Evolutionary conservation across 2,113 vertebrate species (phyloP).

Genomic region (Pedetes capensis): DNA sequence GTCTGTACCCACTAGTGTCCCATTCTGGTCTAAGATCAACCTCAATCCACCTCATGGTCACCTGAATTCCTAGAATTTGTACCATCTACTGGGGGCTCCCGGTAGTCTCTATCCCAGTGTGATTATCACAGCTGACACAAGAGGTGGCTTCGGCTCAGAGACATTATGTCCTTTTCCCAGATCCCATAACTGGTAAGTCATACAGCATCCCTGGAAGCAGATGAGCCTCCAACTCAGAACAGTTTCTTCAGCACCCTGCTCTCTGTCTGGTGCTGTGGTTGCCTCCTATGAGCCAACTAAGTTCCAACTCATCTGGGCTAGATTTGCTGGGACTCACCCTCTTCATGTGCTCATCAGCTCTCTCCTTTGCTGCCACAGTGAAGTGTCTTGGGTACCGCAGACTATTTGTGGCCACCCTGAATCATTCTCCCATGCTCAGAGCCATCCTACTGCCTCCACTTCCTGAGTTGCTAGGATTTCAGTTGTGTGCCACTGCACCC

Average conservation of each 20-base stretch:
- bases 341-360: fast-evolving
- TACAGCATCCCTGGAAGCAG: background rate
- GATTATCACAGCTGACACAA: background rate
- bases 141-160: background rate
- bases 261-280: background rate
- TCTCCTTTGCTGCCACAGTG: background rate
- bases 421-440: fast-evolving
- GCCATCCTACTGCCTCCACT: too few species aligned
- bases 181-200: background rate
- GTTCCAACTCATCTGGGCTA: background rate
- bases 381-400: fast-evolving
- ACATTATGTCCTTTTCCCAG: background rate
- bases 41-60: background rate
- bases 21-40: background rate
- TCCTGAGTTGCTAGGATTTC: too few species aligned
- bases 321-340: background rate
- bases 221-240: background rate
- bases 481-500: too few species aligned
- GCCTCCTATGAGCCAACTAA: background rate
- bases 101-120: too few species aligned
- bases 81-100: background rate
- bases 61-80: background rate
- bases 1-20: background rate
- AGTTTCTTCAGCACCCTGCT: background rate
- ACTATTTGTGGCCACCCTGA: fast-evolving